Evolutionary conservation across 2,113 vertebrate genomes (phyloP).

Genomic region (Heloderma charlesbogerti): DNA sequence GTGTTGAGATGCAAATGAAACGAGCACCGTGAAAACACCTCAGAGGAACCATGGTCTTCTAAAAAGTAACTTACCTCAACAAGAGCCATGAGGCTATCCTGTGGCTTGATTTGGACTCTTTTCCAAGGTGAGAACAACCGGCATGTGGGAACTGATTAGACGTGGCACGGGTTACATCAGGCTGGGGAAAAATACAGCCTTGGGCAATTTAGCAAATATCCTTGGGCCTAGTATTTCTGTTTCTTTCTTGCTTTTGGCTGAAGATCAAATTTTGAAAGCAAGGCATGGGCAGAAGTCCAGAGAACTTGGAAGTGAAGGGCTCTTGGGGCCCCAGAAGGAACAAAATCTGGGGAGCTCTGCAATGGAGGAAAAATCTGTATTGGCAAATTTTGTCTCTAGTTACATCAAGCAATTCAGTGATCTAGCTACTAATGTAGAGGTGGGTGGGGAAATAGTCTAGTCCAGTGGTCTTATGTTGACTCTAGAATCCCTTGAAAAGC

Average conservation of each 20-base stretch:
- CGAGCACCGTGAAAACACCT: not conserved
- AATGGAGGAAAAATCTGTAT: not conserved
- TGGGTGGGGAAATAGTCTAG: not conserved
- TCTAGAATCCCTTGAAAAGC: not conserved
- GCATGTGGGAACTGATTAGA: fast-evolving
- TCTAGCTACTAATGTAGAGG: not conserved
- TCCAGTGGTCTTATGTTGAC: not conserved
- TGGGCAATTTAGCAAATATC: not conserved
- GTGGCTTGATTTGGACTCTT: slow-evolving; percentile 26
- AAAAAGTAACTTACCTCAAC: not conserved
- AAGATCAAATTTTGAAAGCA: not conserved
- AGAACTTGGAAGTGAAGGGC: not conserved
- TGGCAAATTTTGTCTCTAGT: not conserved
- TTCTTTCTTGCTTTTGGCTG: too few species aligned
- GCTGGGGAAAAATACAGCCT: not conserved
- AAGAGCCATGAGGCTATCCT: not conserved
- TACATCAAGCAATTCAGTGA: not conserved
- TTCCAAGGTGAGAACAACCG: slow-evolving; percentile 33
- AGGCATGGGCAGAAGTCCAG: not conserved
- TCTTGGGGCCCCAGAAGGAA: not conserved
- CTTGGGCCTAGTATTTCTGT: not conserved
- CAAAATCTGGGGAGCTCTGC: not conserved
- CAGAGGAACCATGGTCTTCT: not conserved
- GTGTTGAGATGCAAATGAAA: not conserved
- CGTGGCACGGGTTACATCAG: not conserved